Percentiles rank a stretch among this genome's conserved stretches.
Evolutionary conservation across 2,888 invertebrate species (phyloP).

Genomic region (Hirtodrosophila alboralis): DNA sequence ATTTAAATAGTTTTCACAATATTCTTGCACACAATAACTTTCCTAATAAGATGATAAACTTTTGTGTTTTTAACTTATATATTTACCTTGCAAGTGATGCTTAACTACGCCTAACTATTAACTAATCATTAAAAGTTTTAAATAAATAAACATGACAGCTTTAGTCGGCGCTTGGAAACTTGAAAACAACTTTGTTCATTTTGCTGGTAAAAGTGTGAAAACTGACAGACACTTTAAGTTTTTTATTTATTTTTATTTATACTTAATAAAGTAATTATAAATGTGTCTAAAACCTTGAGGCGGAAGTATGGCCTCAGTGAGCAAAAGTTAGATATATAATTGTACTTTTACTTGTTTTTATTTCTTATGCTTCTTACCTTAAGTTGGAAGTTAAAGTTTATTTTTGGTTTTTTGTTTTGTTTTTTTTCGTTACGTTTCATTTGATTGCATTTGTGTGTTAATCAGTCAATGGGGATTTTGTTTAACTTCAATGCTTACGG

Average conservation of each 20-base stretch:
- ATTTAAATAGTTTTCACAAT: too few relatives aligned
- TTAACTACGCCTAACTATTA: slow-evolving; percentile 34
- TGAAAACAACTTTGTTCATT: slow-evolving; percentile 53
- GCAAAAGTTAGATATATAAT: slow-evolving; percentile 11
- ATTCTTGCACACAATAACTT: neutral
- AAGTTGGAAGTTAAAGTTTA: slow-evolving; percentile 10
- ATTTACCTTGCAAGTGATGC: slow-evolving; percentile 18
- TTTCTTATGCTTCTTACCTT: too few relatives aligned
- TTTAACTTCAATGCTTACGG: slow-evolving; percentile 9
- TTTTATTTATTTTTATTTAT: too few relatives aligned
- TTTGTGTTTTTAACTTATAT: slow-evolving; percentile 7
- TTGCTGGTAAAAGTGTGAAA: slow-evolving; percentile 30
- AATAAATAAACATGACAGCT: slow-evolving; percentile 42
- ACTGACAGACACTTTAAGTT: slow-evolving; percentile 11
- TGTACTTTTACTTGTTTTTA: slow-evolving; percentile 1
- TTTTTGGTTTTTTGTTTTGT: slow-evolving; percentile 10
- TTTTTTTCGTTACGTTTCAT: slow-evolving; percentile 46
- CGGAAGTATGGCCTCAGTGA: slow-evolving; percentile 3
- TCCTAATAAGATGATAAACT: slow-evolving; percentile 2
- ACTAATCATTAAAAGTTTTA: slow-evolving; percentile 38
- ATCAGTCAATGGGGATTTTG: slow-evolving; percentile 54
- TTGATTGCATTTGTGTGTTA: slow-evolving; percentile 61
- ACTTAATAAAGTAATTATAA: slow-evolving; percentile 51
- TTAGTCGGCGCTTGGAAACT: slow-evolving; percentile 2
- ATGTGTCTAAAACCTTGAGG: slow-evolving; percentile 23